These are phyloP conservation scores for Prunella himalayana DNA, from an alignment of 2,113 vertebrate genomes.

Conservation along the genomic window DNA sequence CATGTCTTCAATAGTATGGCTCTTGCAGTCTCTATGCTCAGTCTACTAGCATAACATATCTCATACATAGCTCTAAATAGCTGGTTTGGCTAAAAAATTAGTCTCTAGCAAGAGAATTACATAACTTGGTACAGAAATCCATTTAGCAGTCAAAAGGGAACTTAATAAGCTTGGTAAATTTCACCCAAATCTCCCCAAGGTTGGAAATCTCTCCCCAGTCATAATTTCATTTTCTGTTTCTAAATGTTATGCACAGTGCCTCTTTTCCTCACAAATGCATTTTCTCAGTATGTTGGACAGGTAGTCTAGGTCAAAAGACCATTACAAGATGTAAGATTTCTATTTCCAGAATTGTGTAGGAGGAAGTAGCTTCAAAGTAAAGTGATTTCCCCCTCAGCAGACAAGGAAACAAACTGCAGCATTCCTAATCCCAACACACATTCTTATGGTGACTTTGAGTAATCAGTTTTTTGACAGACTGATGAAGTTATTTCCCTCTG, in stretches of 20 bases:
- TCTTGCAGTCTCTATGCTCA: background rate
- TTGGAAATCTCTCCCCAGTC: background rate
- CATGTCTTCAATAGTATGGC: background rate
- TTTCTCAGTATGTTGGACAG: background rate
- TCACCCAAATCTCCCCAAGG: background rate
- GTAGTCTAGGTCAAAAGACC: background rate
- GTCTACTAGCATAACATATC: background rate
- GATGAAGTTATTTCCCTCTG: background rate
- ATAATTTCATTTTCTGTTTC: background rate
- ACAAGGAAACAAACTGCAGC: background rate
- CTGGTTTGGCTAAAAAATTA: background rate
- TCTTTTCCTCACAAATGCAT: background rate
- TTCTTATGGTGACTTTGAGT: background rate
- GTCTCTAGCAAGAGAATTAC: background rate
- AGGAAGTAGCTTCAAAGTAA: background rate
- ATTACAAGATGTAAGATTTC: background rate
- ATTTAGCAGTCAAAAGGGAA: background rate
- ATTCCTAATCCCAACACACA: background rate
- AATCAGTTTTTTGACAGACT: background rate
- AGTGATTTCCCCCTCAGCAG: background rate
- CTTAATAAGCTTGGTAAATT: background rate
- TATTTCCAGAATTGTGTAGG: background rate
- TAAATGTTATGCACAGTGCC: background rate
- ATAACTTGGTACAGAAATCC: background rate
- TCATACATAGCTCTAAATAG: background rate